phyloP scores from a whole-genome alignment of 2,797 vertebrate genomes.

The Chromis chromis region DNA sequence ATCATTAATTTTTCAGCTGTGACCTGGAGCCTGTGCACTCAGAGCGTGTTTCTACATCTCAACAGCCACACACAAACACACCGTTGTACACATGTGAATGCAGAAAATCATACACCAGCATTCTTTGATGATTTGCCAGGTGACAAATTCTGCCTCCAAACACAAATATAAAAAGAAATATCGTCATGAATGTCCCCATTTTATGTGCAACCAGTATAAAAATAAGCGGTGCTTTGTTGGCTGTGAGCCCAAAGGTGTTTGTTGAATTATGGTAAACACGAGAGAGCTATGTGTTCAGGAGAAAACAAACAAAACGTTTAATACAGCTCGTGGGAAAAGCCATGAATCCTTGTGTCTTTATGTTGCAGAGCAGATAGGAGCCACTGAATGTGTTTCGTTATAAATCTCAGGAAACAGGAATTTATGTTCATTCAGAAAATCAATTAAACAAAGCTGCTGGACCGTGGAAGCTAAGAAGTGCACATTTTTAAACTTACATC shows the following conservation, averaged over 20 bases:
- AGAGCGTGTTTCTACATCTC: constrained; percentile 5
- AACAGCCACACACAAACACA: constrained; percentile 3
- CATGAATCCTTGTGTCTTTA: constrained; percentile 44
- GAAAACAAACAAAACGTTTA: constrained; percentile 65
- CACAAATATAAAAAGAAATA: constrained; percentile 24
- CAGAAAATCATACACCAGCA: background rate
- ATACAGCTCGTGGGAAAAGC: constrained; percentile 33
- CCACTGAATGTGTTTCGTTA: constrained; percentile 6
- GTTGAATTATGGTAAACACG: constrained; percentile 59
- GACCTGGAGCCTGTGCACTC: constrained; percentile 29
- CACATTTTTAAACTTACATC: constrained; percentile 33
- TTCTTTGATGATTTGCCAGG: constrained; percentile 6
- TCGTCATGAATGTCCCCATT: constrained; percentile 12
- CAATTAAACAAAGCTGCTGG: constrained; percentile 67
- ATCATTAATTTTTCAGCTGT: constrained; percentile 28
- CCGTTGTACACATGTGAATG: background rate
- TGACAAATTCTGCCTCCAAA: constrained; percentile 24
- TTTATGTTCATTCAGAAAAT: constrained; percentile 58
- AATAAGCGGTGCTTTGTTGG: constrained; percentile 33
- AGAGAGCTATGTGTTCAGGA: constrained; percentile 52
- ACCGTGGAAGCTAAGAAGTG: constrained; percentile 39
- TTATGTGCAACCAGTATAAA: constrained; percentile 37
- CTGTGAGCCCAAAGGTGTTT: constrained; percentile 47
- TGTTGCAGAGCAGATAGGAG: constrained; percentile 25
- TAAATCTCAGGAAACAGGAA: constrained; percentile 27